phyloP scores from a whole-genome alignment of 2,888 invertebrate genomes.

The Ischnus inquisitorius region DNA sequence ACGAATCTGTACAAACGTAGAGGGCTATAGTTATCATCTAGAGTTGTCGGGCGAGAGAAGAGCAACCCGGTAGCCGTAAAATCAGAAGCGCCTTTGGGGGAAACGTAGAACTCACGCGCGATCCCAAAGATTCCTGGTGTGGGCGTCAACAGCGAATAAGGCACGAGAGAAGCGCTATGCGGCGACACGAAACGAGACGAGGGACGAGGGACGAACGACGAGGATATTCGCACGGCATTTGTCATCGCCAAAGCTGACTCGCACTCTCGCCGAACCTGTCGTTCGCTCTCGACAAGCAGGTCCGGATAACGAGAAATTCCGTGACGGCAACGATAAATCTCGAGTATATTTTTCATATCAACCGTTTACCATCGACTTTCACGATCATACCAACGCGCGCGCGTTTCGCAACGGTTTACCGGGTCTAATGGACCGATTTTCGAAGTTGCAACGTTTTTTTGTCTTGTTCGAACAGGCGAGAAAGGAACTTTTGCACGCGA shows the following conservation, averaged over 20 bases:
- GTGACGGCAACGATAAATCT: no score
- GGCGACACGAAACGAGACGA: not conserved
- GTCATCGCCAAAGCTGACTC: no score
- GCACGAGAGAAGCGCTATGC: not conserved
- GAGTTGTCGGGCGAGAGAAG: not conserved
- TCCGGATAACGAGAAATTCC: no score
- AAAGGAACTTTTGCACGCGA: not conserved
- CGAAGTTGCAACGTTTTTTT: no score
- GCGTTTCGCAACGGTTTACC: no score
- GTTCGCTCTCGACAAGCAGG: no score
- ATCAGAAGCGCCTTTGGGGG: conserved; percentile 28
- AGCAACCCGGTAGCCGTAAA: conserved; percentile 8
- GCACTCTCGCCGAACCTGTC: no score
- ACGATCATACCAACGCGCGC: no score
- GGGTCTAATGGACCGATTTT: no score
- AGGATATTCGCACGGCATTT: not conserved
- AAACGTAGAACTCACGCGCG: conserved; percentile 14
- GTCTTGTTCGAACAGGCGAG: not conserved
- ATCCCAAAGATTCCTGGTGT: conserved; percentile 1
- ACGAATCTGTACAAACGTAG: conserved; percentile 3
- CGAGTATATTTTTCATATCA: no score
- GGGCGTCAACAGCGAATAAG: not conserved
- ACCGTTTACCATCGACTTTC: no score
- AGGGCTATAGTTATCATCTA: not conserved
- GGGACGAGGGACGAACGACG: conserved; percentile 21